Evolutionary conservation across 2,797 vertebrate species (phyloP).

Genomic region (Clarias pachynema): DNA sequence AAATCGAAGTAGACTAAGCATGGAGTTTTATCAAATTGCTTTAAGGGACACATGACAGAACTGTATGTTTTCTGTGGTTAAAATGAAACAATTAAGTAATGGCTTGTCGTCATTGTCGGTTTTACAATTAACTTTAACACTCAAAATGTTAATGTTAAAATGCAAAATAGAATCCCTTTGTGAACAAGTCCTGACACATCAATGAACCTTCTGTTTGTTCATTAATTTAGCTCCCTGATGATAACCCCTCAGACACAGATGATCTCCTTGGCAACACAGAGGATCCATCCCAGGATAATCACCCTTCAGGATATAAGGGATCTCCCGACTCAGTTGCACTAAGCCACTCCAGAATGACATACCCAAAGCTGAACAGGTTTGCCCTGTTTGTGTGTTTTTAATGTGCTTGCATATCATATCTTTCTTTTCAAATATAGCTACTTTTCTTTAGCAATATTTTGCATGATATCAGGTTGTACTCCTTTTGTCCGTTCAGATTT

Average conservation of each 20-base stretch:
- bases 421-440: neutral
- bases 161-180: conserved; percentile 10
- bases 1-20: neutral
- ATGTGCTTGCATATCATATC: neutral
- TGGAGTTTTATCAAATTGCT: neutral
- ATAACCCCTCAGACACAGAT: conserved; percentile 51
- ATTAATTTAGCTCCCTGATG: conserved; percentile 42
- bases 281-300: conserved; percentile 32
- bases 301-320: conserved; percentile 15
- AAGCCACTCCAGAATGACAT: conserved; percentile 38
- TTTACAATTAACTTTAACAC: neutral
- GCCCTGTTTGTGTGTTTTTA: neutral
- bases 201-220: conserved; percentile 11
- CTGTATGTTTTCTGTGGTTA: neutral
- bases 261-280: conserved; percentile 37
- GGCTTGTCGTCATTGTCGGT: neutral
- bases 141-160: too few species aligned
- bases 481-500: too few species aligned
- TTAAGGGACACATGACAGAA: neutral
- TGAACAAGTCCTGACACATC: conserved; percentile 35
- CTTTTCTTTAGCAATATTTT: too few species aligned
- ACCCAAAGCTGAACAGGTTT: conserved; percentile 58
- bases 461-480: neutral
- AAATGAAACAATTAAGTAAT: neutral
- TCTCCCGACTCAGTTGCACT: conserved; percentile 45